phyloP scores from a whole-genome alignment of 2,888 invertebrate genomes.

The Octonoba sinensis region DNA sequence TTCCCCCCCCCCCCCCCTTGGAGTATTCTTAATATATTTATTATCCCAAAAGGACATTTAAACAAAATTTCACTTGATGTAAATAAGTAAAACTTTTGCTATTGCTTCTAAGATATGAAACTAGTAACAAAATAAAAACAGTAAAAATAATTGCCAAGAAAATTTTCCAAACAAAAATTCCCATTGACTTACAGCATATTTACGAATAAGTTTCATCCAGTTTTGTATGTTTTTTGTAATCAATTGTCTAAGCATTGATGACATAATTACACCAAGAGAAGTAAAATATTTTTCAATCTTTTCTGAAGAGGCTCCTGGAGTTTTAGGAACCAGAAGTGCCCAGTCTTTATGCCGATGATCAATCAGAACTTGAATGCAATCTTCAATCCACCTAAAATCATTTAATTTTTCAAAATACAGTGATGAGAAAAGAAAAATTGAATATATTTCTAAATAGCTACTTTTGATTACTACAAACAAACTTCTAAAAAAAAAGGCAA shows the following conservation, averaged over 20 bases:
- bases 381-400: constrained; percentile 50
- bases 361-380: constrained; percentile 35
- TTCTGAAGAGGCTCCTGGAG: constrained; percentile 22
- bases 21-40: no score
- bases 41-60: background rate
- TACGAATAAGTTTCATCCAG: constrained; percentile 47
- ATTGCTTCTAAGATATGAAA: no score
- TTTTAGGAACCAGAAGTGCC: constrained; percentile 37
- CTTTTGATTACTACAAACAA: background rate
- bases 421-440: background rate
- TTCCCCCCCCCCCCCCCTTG: no score
- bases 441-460: background rate
- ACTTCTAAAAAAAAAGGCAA: no score
- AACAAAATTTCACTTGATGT: background rate
- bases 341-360: constrained; percentile 40
- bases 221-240: constrained; percentile 28
- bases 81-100: background rate
- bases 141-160: no score
- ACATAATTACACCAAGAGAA: constrained; percentile 46
- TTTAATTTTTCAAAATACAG: background rate
- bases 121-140: no score
- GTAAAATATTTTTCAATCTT: constrained; percentile 47
- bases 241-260: constrained; percentile 45
- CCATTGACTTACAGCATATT: constrained; percentile 48
- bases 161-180: no score